Conservation (phyloP, 2,113 vertebrate genomes). For the Gobio gobio region DNA sequence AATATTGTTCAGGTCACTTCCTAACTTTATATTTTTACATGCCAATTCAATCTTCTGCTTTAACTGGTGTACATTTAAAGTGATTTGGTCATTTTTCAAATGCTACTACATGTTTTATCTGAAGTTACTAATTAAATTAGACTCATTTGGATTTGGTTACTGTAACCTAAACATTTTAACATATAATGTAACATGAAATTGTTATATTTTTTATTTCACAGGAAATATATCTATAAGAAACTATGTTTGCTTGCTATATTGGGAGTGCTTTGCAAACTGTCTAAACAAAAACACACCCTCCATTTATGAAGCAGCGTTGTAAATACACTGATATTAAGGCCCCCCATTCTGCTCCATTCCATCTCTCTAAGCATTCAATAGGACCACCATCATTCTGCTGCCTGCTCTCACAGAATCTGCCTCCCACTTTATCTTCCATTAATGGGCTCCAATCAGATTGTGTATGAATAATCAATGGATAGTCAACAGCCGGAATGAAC, state of each 20-base stretch:
- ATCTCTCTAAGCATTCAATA: conserved; percentile 5
- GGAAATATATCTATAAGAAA: background rate
- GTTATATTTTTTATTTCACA: background rate
- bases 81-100: background rate
- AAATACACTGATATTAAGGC: conserved; percentile 51
- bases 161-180: background rate
- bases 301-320: conserved; percentile 33
- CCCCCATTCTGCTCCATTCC: conserved; percentile 46
- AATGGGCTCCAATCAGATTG: conserved; percentile 78
- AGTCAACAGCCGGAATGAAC: conserved; percentile 75
- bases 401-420: conserved; percentile 62
- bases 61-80: background rate
- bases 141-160: background rate
- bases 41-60: background rate
- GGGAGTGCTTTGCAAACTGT: background rate
- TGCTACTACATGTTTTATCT: background rate
- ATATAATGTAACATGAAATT: background rate
- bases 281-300: background rate
- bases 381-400: conserved; percentile 42
- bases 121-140: background rate
- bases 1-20: background rate
- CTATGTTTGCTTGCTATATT: background rate
- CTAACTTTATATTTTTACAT: background rate
- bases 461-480: conserved; percentile 82
- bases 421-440: conserved; percentile 78